A percentile compares a stretch with the other conserved stretches of the same genome.
Evolutionary conservation across 2,797 vertebrate genomes (phyloP).

Genomic region (Epinephelus coioides): DNA sequence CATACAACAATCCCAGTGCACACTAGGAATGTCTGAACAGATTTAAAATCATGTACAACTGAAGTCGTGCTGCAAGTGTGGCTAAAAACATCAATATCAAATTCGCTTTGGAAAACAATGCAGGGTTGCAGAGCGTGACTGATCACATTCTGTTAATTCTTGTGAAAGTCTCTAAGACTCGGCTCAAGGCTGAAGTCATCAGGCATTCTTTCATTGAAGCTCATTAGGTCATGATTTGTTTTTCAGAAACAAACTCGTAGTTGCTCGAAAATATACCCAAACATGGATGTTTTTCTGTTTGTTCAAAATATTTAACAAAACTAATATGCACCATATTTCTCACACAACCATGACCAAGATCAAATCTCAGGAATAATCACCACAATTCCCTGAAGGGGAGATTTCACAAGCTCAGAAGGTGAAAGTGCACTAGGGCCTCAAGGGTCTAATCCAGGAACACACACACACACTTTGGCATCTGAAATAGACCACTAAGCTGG

Average conservation of each 20-base stretch:
- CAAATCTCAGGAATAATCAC: slow-evolving; percentile 21
- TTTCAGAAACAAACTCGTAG: slow-evolving; percentile 2
- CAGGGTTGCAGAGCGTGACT: neutral
- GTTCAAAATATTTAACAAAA: neutral
- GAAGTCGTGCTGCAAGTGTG: too few species aligned
- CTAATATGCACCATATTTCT: slow-evolving; percentile 1
- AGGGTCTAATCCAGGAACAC: slow-evolving; percentile 58
- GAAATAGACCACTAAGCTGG: slow-evolving; percentile 71
- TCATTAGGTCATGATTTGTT: slow-evolving; percentile 1
- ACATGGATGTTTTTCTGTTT: neutral
- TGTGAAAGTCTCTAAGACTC: neutral
- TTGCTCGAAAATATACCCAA: neutral
- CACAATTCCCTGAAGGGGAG: neutral
- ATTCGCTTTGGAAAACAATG: neutral
- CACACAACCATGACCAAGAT: slow-evolving; percentile 10
- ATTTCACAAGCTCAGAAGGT: slow-evolving; percentile 52
- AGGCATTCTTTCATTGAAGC: too few species aligned
- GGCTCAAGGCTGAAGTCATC: neutral
- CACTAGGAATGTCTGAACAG: too few species aligned
- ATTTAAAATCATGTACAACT: too few species aligned
- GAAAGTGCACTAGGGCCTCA: slow-evolving; percentile 34
- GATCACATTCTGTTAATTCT: neutral
- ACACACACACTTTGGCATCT: slow-evolving; percentile 31
- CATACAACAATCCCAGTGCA: too few species aligned
- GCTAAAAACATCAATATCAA: neutral